phyloP scores from a whole-genome alignment of 2,113 vertebrate species.

The Pseudorhombus dupliciocellatus region DNA sequence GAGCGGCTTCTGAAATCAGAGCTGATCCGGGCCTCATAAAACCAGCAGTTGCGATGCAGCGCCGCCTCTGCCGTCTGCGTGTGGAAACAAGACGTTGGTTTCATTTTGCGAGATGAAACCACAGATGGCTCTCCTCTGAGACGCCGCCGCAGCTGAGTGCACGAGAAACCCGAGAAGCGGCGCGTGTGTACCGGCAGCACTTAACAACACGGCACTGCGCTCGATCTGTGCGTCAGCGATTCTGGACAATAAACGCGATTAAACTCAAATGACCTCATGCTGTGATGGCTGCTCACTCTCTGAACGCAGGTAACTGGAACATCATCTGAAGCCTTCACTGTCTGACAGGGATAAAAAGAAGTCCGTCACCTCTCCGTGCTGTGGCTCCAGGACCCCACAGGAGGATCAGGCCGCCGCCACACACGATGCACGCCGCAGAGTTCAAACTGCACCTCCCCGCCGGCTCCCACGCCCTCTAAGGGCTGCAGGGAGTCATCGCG shows the following conservation, averaged over 20 bases:
- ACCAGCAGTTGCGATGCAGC: accelerated
- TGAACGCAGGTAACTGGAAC: no score
- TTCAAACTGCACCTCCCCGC: background rate
- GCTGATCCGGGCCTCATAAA: no score
- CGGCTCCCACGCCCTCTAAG: conserved; percentile 29
- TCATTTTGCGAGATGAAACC: conserved; percentile 31
- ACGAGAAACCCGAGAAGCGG: conserved; percentile 41
- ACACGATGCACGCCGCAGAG: background rate
- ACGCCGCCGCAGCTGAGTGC: conserved; percentile 28
- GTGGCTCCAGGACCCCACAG: no score
- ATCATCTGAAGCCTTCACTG: no score
- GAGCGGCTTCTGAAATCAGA: no score
- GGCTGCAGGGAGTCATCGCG: background rate
- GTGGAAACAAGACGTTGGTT: conserved; percentile 1
- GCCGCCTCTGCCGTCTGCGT: background rate
- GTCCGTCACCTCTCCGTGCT: no score
- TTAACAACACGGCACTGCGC: conserved; percentile 2
- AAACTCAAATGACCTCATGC: background rate
- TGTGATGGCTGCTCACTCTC: no score
- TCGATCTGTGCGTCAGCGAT: background rate
- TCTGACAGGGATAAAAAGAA: no score
- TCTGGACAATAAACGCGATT: no score
- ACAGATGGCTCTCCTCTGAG: conserved; percentile 26
- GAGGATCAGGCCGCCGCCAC: no score
- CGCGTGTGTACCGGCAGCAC: conserved; percentile 24